Conservation (phyloP, 2,113 vertebrate genomes). For the Burhinus bistriatus region DNA sequence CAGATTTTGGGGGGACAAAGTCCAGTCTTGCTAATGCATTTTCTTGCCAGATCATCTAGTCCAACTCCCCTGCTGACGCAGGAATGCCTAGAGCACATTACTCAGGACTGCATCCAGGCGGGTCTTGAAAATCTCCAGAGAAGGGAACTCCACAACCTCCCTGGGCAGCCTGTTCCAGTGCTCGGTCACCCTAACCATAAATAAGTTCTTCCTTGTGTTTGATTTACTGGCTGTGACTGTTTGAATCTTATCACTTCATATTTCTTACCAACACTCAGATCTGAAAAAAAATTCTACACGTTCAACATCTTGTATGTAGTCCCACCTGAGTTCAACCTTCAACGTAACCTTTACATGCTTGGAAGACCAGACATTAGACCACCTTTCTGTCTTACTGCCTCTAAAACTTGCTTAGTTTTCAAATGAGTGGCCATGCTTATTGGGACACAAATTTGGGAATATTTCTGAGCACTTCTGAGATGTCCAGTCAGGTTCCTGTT, state of each 20-base stretch:
- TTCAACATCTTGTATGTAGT: not conserved
- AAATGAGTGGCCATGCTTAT: fast-evolving
- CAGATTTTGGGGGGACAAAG: not conserved
- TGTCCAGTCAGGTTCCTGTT: not conserved
- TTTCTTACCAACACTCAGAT: not conserved
- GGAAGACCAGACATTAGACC: not conserved
- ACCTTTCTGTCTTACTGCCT: not conserved
- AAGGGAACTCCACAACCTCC: too few relatives aligned
- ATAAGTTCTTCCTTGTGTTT: too few relatives aligned
- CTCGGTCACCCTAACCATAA: too few relatives aligned
- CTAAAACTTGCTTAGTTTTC: not conserved
- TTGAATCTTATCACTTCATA: not conserved
- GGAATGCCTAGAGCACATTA: too few relatives aligned
- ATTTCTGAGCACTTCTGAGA: not conserved
- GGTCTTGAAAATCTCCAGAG: too few relatives aligned
- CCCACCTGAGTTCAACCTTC: not conserved
- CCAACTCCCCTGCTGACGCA: too few relatives aligned
- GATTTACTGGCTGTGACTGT: not conserved
- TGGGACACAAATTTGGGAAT: not conserved
- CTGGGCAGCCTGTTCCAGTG: too few relatives aligned
- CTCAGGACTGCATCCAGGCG: too few relatives aligned
- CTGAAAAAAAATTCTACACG: not conserved
- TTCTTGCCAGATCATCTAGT: not conserved
- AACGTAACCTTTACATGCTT: not conserved
- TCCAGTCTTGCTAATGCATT: not conserved